Base-by-base conservation (phyloP, 2,888 invertebrate species). In the Drosophila subquinaria region DNA sequence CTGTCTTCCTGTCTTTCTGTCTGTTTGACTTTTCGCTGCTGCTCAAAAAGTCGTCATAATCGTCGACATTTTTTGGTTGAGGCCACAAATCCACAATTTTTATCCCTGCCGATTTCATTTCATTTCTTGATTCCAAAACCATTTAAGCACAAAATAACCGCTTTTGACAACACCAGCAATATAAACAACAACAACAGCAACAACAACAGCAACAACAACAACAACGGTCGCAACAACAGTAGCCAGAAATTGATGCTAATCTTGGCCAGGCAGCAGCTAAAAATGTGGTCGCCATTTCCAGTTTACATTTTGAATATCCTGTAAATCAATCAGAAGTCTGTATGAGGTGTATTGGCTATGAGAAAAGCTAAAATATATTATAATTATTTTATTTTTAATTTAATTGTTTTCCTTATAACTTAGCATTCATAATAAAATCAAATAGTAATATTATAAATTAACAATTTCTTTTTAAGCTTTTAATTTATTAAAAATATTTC, bases 21-120 rank as follows among this genome's bases (percentile, higher is more conserved):
- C 40, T 4, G 17, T 64, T 59, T 61, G 27, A 50, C n/a, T 64
- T 57, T 67, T 55, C 51, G 63, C 42, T 70, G 73, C 33, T 51
- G 38, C 66, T 72, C 84, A 73, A 74, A 78, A 83, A 83, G 88
- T 87, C 89, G 73, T 84, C 84, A 84, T 84, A 84, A 84, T 89
- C 88, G 71, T 75, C 73, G 76, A 75, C 75, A 68, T 81, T 81
- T 81, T 81, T 69, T 30, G 81, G 82, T 62, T 57, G 69, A 50
- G 56, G 61, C 56, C 77, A 17, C 17, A 17, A 65, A 45, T 40
- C 56, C 35, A 43, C 35, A 45, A 45, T 48, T 59, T 59, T 60
- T 72, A 72, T 75, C 59, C 66, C 76, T 69, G 68, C 72, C 73
- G 73, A 81, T 83, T 85, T 82, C 76, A 70, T 80, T 88, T 79